These are phyloP conservation scores for Eupithecia inturbata DNA, from an alignment of 2,888 invertebrate genomes.

Conservation along the genomic window DNA sequence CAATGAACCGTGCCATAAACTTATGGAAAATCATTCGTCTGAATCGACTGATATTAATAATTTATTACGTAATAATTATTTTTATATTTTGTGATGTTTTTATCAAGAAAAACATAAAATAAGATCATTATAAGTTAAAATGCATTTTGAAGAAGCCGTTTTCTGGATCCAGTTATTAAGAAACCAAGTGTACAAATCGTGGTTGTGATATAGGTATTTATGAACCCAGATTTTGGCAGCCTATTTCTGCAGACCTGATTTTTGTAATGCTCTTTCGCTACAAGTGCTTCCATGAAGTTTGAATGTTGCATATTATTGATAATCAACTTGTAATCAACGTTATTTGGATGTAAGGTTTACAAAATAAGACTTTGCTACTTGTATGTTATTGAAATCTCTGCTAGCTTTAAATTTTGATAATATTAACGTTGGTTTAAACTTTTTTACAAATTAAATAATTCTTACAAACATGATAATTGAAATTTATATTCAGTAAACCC, in stretches of 20 bases:
- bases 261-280: constrained; percentile 36
- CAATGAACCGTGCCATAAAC: constrained; percentile 60
- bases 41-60: constrained; percentile 54
- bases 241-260: constrained; percentile 28
- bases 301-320: constrained; percentile 28
- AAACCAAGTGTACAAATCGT: constrained; percentile 49
- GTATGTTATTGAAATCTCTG: constrained; percentile 58
- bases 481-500: constrained; percentile 7
- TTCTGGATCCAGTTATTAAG: constrained; percentile 23
- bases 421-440: constrained; percentile 28
- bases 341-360: constrained; percentile 32
- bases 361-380: constrained; percentile 40
- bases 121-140: constrained; percentile 33
- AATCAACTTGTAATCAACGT: constrained; percentile 16
- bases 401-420: constrained; percentile 70
- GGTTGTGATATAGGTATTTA: constrained; percentile 53
- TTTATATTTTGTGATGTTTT: constrained; percentile 36
- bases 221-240: constrained; percentile 44
- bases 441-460: constrained; percentile 30
- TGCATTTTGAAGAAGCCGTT: constrained; percentile 37
- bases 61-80: constrained; percentile 33
- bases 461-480: constrained; percentile 16
- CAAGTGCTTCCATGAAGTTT: constrained; percentile 44
- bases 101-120: constrained; percentile 20
- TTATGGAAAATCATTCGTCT: constrained; percentile 41